phyloP scores from a whole-genome alignment of 1,140 invertebrate species.

The Sitobion miscanthi region DNA sequence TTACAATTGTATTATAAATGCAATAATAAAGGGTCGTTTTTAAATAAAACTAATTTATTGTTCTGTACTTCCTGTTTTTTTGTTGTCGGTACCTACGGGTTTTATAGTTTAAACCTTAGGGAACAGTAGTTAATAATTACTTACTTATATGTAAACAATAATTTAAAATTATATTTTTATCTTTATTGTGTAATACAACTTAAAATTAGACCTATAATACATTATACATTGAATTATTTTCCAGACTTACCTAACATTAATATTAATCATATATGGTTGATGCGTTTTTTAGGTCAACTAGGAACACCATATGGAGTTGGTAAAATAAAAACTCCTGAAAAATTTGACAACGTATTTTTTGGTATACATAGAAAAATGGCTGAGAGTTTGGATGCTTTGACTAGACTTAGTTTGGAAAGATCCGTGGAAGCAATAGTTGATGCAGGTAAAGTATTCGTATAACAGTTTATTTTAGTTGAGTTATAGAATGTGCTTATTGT shows the following conservation, averaged over 20 bases:
- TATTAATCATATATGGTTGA: background rate
- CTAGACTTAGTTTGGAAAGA: slow-evolving; percentile 59
- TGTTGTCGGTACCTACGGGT: background rate
- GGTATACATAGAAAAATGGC: slow-evolving; percentile 59
- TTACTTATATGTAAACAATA: background rate
- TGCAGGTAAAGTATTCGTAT: slow-evolving; percentile 58
- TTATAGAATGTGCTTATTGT: background rate
- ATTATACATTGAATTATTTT: background rate
- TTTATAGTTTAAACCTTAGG: background rate
- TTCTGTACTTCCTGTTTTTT: background rate
- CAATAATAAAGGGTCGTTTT: background rate
- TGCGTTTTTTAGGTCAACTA: slow-evolving; percentile 57
- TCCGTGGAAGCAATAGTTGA: slow-evolving; percentile 60
- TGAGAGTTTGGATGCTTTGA: slow-evolving; percentile 58
- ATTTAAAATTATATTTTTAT: background rate
- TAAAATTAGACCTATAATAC: background rate
- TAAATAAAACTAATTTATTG: background rate
- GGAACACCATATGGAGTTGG: slow-evolving; percentile 58
- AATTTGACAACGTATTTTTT: slow-evolving; percentile 60
- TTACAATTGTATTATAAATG: background rate
- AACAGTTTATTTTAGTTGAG: background rate
- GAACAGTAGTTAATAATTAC: background rate
- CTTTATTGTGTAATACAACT: background rate
- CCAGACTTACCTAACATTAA: background rate
- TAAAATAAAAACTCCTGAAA: slow-evolving; percentile 58